Percentiles rank a stretch among this genome's conserved stretches.
Conservation (phyloP, 2,797 vertebrate species). For the Poliocrania exsul region DNA sequence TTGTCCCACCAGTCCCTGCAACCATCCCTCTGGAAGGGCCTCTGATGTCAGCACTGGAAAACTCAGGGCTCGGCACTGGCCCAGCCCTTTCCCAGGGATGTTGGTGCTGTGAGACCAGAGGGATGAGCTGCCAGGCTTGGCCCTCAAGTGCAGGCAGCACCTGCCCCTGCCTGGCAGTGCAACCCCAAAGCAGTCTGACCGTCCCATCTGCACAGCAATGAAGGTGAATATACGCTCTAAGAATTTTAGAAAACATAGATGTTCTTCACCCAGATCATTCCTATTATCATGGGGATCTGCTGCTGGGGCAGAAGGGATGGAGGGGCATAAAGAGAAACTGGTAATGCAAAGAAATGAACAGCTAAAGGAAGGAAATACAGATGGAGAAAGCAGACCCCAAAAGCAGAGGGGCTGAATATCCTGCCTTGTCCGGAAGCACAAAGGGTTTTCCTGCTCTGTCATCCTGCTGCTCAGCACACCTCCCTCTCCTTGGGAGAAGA, state of each 20-base stretch:
- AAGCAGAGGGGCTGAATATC: not conserved
- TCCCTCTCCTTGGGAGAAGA: not conserved
- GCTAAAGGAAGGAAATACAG: not conserved
- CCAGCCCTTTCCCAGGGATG: not conserved
- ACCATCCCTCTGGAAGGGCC: not conserved
- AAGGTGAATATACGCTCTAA: not conserved
- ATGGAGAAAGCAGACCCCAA: not conserved
- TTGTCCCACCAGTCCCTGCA: not conserved
- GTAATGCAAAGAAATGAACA: not conserved
- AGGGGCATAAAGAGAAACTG: not conserved
- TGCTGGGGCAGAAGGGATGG: not conserved
- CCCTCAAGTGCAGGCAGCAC: fast-evolving
- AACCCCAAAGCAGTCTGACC: not conserved
- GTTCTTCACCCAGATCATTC: not conserved
- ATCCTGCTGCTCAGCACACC: not conserved
- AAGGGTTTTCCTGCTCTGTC: not conserved
- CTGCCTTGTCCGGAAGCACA: not conserved
- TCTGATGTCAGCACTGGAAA: not conserved
- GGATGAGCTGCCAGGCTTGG: not conserved
- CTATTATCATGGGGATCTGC: not conserved
- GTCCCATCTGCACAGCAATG: not conserved
- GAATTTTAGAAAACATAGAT: not conserved
- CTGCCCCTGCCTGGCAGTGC: not conserved
- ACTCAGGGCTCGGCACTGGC: not conserved
- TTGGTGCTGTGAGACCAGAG: not conserved